Evolutionary conservation across 1,140 invertebrate species (phyloP).

Genomic region (Achatina immaculata): DNA sequence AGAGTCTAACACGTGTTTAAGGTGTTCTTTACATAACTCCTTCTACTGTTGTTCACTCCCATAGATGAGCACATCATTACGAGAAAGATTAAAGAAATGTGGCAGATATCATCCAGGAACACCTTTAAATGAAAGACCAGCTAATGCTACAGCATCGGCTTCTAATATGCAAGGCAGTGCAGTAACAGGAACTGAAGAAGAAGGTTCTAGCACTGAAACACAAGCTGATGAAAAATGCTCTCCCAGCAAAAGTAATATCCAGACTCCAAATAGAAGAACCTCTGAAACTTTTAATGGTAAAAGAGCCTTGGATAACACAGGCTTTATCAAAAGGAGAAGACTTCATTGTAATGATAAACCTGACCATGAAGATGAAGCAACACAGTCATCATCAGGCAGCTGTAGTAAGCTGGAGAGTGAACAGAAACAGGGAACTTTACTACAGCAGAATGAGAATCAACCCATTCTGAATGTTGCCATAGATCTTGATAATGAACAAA

Average conservation of each 20-base stretch:
- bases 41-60: too few species aligned
- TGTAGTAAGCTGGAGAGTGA: background rate
- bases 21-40: too few species aligned
- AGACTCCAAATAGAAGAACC: background rate
- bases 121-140: slow-evolving; percentile 13
- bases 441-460: background rate
- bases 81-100: slow-evolving; percentile 58
- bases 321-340: too few species aligned
- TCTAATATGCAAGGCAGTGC: background rate
- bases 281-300: background rate
- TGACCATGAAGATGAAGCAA: background rate
- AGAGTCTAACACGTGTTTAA: too few species aligned
- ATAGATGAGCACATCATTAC: slow-evolving; percentile 57
- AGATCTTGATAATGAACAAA: too few species aligned
- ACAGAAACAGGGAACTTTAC: background rate
- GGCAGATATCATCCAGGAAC: slow-evolving; percentile 60
- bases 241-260: background rate
- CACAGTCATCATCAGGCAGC: background rate
- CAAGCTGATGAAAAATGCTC: background rate
- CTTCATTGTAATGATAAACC: too few species aligned
- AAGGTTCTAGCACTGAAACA: background rate
- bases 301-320: background rate
- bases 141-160: background rate
- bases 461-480: background rate
- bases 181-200: background rate